Percentiles rank a stretch among this genome's conserved stretches.
Conservation (phyloP, 23 tunicate species). For the Styela plicata region DNA sequence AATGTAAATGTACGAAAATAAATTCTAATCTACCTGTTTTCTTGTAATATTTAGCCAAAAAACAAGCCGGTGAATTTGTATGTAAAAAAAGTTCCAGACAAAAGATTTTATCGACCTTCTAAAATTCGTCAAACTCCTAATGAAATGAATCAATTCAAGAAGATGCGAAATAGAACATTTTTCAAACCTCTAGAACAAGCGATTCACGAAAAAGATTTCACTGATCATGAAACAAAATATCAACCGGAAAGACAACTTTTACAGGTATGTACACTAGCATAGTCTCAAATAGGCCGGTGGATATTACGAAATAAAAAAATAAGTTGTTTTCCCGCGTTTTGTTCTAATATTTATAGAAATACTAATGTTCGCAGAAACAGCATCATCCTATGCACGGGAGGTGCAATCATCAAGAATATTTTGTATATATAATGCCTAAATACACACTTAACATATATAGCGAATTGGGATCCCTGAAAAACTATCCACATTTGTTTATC, state of each 20-base stretch:
- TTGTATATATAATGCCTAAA: too few relatives aligned
- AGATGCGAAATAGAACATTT: slow-evolving; percentile 45
- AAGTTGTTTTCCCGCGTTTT: too few relatives aligned
- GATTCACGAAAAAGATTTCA: slow-evolving; percentile 62
- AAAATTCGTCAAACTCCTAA: slow-evolving; percentile 76
- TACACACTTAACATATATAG: too few relatives aligned
- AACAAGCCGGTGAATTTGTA: slow-evolving; percentile 42
- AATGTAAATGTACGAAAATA: too few relatives aligned
- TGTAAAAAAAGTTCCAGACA: slow-evolving; percentile 58
- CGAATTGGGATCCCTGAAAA: too few relatives aligned
- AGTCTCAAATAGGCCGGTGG: too few relatives aligned
- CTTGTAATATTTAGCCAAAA: neutral
- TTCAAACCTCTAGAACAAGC: slow-evolving; percentile 81
- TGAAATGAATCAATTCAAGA: slow-evolving; percentile 77
- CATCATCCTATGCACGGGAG: too few relatives aligned
- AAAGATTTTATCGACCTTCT: slow-evolving; percentile 64
- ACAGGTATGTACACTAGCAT: slow-evolving; percentile 25
- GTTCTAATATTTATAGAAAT: too few relatives aligned
- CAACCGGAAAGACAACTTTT: slow-evolving; percentile 78
- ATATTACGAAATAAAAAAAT: too few relatives aligned
- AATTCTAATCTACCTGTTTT: neutral
- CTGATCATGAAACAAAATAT: slow-evolving; percentile 73
- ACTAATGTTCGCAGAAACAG: too few relatives aligned
- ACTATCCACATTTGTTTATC: too few relatives aligned
- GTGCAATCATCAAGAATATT: too few relatives aligned